phyloP scores from a whole-genome alignment of 2,113 vertebrate species.

The Isurus oxyrinchus region DNA sequence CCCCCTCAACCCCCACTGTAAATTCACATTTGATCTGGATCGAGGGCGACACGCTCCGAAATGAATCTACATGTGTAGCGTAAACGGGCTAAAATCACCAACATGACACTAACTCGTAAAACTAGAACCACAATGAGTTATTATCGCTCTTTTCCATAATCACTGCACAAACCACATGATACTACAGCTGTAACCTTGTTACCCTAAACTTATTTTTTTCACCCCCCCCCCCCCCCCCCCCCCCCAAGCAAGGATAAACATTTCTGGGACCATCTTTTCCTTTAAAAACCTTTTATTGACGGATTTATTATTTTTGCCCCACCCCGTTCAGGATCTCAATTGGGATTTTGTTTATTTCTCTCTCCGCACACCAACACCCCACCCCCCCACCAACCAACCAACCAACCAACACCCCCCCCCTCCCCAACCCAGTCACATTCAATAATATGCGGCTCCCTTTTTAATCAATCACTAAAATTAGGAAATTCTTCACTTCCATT shows the following conservation, averaged over 20 bases:
- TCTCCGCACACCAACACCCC: too few relatives aligned
- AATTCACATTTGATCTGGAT: neutral
- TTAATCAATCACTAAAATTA: neutral
- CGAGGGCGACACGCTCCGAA: neutral
- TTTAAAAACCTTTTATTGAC: neutral
- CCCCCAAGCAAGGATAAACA: neutral
- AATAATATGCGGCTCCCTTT: neutral
- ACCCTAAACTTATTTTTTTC: neutral
- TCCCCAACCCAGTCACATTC: neutral
- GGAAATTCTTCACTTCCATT: neutral
- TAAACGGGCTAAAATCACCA: neutral
- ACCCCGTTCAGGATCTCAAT: neutral
- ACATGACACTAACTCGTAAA: conserved; percentile 33
- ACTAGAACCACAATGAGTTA: conserved; percentile 22
- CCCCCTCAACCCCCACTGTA: neutral
- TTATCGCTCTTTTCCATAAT: neutral
- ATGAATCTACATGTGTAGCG: neutral
- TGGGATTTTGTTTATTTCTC: neutral
- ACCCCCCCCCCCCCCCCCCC: too few relatives aligned
- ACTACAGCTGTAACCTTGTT: neutral
- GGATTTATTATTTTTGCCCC: neutral
- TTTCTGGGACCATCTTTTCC: neutral
- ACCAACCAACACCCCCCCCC: too few relatives aligned
- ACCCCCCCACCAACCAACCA: too few relatives aligned
- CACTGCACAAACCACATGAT: conserved; percentile 21